Evolutionary conservation across 2,797 vertebrate species (phyloP), one percentile per base, ranked within the genome.

Genomic region (Sebastes vulpes): DNA sequence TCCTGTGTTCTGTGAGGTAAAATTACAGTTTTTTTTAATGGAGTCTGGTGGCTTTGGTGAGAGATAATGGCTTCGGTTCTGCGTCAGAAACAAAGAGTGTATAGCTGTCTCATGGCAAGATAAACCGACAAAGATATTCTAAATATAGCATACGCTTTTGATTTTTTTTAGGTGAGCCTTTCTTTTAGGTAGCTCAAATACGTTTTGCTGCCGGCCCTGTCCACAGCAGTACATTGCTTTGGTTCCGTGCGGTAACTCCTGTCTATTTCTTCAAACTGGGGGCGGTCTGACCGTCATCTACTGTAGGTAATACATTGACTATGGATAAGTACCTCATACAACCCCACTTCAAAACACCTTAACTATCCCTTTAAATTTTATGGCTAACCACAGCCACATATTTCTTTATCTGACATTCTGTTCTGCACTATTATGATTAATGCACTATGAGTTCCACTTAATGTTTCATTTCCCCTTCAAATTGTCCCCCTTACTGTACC

Each of bases 341-440:
- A 50, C 48, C 48, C 48, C 48, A 50, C 48, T 20, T 50, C n/a
- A 50, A 20, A 50, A n/a, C n/a, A 50, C 48, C 48, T 20, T 9
- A 50, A 50, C 48, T 50, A 20, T 50, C 48, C 48, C n/a, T 50
- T 50, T 50, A 23, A 54, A 73, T 75, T 67, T 5, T 60, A 66
- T 63, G 31, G 59, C 48, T 50, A 21, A 68, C 28, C 42, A 20
- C 32, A 77, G 57, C 35, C 46, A n/a, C 54, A 50, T 2, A 75
- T 60, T 77, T 69, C 38, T 76, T 79, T 42, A 77, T 79, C n/a
- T 56, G 63, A 78, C 77, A 25, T 78, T 52, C 21, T 66, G 12
- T 74, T 83, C 58, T 60, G 46, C 72, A 75, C 38, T 75, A 35
- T 74, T 71, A 72, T 68, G 64, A 87, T 85, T 56, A 80, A 79